These are phyloP conservation scores for Capromys pilorides DNA, from an alignment of 2,797 vertebrate species.

Conservation along the genomic window DNA sequence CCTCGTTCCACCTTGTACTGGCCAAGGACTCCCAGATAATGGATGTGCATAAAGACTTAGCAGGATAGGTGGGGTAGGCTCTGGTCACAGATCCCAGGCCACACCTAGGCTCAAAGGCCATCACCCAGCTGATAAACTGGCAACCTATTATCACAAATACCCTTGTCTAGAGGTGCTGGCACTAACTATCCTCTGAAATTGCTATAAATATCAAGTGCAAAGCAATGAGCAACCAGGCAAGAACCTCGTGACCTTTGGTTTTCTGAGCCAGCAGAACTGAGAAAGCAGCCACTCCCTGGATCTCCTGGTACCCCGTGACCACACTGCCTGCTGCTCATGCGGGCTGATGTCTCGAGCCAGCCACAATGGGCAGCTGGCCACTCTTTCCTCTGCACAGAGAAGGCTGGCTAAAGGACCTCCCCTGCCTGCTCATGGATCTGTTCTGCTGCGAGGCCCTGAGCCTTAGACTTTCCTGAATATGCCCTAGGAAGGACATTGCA, in stretches of 20 bases:
- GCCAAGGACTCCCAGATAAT: neutral
- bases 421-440: neutral
- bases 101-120: conserved; percentile 27
- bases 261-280: neutral
- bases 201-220: neutral
- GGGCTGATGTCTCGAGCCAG: neutral
- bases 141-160: neutral
- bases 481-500: neutral
- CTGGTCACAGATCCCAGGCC: neutral
- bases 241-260: neutral
- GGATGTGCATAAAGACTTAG: neutral
- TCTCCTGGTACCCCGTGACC: neutral
- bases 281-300: neutral
- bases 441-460: neutral
- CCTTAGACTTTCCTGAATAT: neutral
- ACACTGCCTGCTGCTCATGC: neutral
- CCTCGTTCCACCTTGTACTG: neutral
- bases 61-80: neutral
- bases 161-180: neutral
- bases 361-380: fast-evolving
- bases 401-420: neutral
- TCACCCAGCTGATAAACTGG: neutral
- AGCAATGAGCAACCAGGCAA: neutral
- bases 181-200: neutral
- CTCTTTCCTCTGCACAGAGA: neutral